Base-by-base conservation (phyloP, 2,888 invertebrate species). In the Erebia ligea region DNA sequence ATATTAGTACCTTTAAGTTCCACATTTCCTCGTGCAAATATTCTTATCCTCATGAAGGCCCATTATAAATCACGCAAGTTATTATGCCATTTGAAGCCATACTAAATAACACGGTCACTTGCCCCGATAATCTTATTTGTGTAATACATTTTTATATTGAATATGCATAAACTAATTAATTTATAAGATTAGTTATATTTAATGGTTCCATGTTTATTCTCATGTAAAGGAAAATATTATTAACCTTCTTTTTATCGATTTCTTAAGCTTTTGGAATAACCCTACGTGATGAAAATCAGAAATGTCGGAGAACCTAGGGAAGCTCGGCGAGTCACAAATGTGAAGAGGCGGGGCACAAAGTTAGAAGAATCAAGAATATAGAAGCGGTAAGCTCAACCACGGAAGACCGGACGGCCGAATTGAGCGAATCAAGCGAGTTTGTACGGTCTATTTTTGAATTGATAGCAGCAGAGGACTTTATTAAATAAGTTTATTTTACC, bases 111-210 rank as follows among this genome's bases (percentile, higher is more conserved):
- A 56, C 69, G 66, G 74, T 72, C 69, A 71, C 62, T 64, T 70
- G 69, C 52, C 68, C 66, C 52, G 19, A 50, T 76, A 76, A 76
- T 76, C 76, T 72, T 64, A 72, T 76, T 76, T 76, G 67, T 64
- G 59, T 63, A 62, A 57, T 61, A 70, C 67, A 72, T 64, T 69
- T 72, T 59, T 68, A 61, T 66, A 69, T 68, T 64, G 72, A 68
- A 57, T 63, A 61, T 66, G 67, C 63, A 69, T 52, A 56, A 52
- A 71, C 52, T 69, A 69, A 69, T 67, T 73, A 59, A 71, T 71
- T 69, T 69, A 73, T 73, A 54, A 62, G 68, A 71, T 73, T 69
- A 69, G 48, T 19, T 56, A 0, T 65, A 34, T 50, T 63, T 63
- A 25, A 52, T 50, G 6, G 34, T 34, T 10, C 34, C 57, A 19